These are phyloP conservation scores for Ochlodes sylvanus DNA, from an alignment of 2,888 invertebrate species.

Conservation along the genomic window DNA sequence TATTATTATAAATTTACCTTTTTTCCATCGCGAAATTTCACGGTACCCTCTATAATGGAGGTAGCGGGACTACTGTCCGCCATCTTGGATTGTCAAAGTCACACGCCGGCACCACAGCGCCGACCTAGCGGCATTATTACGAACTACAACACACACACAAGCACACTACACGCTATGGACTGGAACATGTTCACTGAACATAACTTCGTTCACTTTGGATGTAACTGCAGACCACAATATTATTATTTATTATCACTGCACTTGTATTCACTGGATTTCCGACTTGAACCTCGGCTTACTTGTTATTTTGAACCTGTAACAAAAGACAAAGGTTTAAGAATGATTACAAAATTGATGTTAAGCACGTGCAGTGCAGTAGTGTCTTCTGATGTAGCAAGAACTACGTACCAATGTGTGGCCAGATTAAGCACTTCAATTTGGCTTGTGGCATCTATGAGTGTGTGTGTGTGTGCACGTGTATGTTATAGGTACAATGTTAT, in stretches of 20 bases:
- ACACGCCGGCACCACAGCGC: slow-evolving; percentile 71
- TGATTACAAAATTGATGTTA: no score
- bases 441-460: no score
- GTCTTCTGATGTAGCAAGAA: background rate
- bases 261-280: no score
- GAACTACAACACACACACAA: slow-evolving; percentile 72
- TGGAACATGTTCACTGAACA: slow-evolving; percentile 40
- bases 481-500: no score
- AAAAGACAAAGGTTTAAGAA: slow-evolving; percentile 1
- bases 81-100: slow-evolving; percentile 70
- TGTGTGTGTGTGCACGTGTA: no score
- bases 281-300: no score
- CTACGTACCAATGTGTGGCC: no score
- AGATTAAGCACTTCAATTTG: no score
- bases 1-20: slow-evolving; percentile 90
- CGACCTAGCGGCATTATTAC: slow-evolving; percentile 54
- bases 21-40: slow-evolving; percentile 95
- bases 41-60: slow-evolving; percentile 94
- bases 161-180: slow-evolving; percentile 28
- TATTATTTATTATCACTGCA: slow-evolving; percentile 23
- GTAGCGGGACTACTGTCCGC: slow-evolving; percentile 83
- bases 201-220: slow-evolving; percentile 40
- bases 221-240: background rate
- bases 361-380: no score
- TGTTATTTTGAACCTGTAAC: slow-evolving; percentile 29